Base-by-base conservation (phyloP, 2,113 vertebrate genomes). In the Pterocles orientalis region DNA sequence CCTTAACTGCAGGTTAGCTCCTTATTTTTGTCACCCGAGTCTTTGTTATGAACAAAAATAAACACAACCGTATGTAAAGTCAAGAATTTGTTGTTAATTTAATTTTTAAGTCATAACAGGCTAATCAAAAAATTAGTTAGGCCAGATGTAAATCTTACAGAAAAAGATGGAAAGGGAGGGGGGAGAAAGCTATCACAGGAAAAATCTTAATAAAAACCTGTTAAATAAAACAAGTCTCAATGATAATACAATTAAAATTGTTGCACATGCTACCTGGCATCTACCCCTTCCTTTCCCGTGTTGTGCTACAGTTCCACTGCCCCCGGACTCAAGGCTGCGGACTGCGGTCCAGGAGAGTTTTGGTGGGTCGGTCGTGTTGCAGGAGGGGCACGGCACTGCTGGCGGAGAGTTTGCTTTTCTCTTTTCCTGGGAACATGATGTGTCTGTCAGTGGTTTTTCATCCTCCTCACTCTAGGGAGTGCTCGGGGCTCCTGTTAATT, bases 291-390 rank as follows among this genome's bases (percentile, higher is more conserved):
- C 53, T 41, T 39, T 47, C 43, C 62, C 5, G 2, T 0, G 0
- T 24, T 24, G 0, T 12, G 23, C 43, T 13, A 0, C 8, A 0
- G 4, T 34, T 28, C 45, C 64, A 4, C 18, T 56, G 47, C 21
- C 72, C 24, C 41, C 8, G 62, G 31, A 2, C 7, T 1, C 4
- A 2, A 5, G 36, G 48, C 68, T 56, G 50, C 0, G 1, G 41
- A 3, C 43, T 31, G 12, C 43, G 47, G n/a, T 7, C 57, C 9
- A 16, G 43, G 14, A 33, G 80, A 39, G 9, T 21, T 61, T 16
- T 33, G 34, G 62, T 2, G 73, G 18, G 43, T 8, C 14, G 0
- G 7, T 16, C 0, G 0, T 33, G 33, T 3, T 28, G 11, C 47
- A 39, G 43, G 57, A 60, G 36, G 10, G 17, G 5, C 3, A 2